A percentile compares a stretch with the other conserved stretches of the same genome.
These are phyloP conservation scores for Acanthaster planci DNA, from an alignment of 35 echinoderm and acorn worm genomes.

Conservation along the genomic window DNA sequence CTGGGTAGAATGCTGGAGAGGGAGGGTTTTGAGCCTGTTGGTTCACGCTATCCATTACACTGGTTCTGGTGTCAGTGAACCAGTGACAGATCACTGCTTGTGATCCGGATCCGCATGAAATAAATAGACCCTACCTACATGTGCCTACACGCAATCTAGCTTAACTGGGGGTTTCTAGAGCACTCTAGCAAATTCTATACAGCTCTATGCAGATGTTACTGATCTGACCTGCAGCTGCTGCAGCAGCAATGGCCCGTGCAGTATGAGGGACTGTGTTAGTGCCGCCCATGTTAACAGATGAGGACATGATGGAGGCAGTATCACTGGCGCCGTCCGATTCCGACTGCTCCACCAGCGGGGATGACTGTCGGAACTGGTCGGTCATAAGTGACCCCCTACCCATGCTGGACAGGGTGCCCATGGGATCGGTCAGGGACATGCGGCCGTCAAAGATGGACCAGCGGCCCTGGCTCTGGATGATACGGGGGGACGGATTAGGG, in stretches of 20 bases:
- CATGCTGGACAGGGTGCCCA: constrained; percentile 30
- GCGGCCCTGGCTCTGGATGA: constrained; percentile 55
- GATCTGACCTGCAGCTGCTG: constrained; percentile 66
- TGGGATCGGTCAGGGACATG: constrained; percentile 51
- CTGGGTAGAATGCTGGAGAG: no score
- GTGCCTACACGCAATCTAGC: no score
- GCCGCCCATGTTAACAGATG: constrained; percentile 52
- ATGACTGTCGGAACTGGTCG: constrained; percentile 6
- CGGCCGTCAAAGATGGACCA: constrained; percentile 80
- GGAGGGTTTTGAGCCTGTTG: no score
- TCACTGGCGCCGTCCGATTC: constrained; percentile 34
- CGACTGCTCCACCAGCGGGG: constrained; percentile 39
- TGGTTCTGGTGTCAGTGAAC: no score
- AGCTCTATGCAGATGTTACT: not conserved
- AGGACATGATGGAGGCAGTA: constrained; percentile 22
- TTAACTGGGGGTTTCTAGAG: no score
- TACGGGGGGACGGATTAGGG: not conserved
- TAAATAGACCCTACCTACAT: no score
- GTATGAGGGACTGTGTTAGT: constrained; percentile 69
- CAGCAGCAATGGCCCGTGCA: constrained; percentile 63
- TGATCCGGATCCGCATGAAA: no score
- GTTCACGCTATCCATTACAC: no score
- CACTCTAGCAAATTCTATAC: no score
- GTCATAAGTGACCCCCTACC: constrained; percentile 50
- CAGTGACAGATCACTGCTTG: no score